phyloP scores from a whole-genome alignment of 2,888 invertebrate species.

The Oscheius sp. region DNA sequence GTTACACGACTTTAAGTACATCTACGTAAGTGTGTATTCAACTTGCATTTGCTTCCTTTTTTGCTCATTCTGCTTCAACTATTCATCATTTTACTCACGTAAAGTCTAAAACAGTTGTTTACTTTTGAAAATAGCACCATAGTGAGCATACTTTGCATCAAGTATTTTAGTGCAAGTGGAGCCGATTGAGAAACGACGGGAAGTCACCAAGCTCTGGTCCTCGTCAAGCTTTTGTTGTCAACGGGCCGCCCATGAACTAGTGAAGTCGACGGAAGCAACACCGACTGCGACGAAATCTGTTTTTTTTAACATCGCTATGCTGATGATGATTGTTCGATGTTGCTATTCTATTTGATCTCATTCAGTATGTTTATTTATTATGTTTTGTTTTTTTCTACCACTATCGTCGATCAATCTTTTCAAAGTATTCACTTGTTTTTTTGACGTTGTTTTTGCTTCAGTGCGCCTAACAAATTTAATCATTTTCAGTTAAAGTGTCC shows the following conservation, averaged over 20 bases:
- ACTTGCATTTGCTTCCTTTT: too few relatives aligned
- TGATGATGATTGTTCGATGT: background rate
- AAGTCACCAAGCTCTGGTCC: slow-evolving; percentile 3
- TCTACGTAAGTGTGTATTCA: too few relatives aligned
- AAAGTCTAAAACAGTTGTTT: background rate
- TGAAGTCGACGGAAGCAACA: slow-evolving; percentile 8
- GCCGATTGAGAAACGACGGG: slow-evolving; percentile 20
- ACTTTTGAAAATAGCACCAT: background rate
- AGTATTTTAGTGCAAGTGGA: background rate
- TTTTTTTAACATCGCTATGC: too few relatives aligned
- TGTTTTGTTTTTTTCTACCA: too few relatives aligned
- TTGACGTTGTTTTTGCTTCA: background rate
- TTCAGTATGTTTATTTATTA: slow-evolving; percentile 3
- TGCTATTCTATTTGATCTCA: background rate
- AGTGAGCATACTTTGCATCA: slow-evolving; percentile 9
- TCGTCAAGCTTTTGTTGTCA: slow-evolving; percentile 29
- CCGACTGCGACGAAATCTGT: background rate
- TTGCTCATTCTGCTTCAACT: too few relatives aligned
- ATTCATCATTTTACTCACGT: too few relatives aligned
- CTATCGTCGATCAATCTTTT: background rate
- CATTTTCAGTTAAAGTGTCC: background rate
- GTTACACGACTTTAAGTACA: too few relatives aligned
- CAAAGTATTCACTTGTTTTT: background rate
- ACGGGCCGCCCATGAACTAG: slow-evolving; percentile 14
- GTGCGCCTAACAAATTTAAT: too few relatives aligned